Conservation (phyloP, 2,888 invertebrate genomes). For the Acutogordius australiensis region DNA sequence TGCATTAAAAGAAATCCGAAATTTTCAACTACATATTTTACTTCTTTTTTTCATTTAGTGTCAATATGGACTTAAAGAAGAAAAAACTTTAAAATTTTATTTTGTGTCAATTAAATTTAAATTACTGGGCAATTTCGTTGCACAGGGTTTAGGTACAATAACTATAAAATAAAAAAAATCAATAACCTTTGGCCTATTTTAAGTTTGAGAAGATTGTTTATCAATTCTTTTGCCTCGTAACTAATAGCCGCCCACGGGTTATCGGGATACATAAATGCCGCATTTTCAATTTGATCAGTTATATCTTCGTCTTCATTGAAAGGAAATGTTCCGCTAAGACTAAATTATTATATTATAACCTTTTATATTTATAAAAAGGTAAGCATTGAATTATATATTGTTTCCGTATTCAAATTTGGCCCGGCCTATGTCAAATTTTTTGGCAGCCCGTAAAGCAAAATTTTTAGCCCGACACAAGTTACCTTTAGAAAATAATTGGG, state of each 20-base stretch:
- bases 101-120: no score
- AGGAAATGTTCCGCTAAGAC: slow-evolving; percentile 86
- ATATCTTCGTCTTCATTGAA: slow-evolving; percentile 99
- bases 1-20: no score
- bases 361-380: no score
- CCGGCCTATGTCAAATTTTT: not conserved
- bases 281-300: slow-evolving; percentile 95
- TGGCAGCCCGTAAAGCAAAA: not conserved
- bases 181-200: no score
- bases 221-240: slow-evolving; percentile 69
- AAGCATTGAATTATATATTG: not conserved
- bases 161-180: slow-evolving; percentile 24
- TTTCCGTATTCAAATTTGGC: not conserved
- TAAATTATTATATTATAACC: slow-evolving; percentile 25
- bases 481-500: no score
- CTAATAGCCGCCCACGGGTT: slow-evolving; percentile 90
- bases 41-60: no score
- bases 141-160: no score
- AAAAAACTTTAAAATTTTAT: no score
- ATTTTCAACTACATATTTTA: no score
- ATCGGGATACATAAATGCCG: slow-evolving; percentile 96
- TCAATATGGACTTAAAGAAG: no score
- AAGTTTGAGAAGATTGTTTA: slow-evolving; percentile 78
- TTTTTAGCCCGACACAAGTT: no score
- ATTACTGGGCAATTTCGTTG: no score